Evolutionary conservation across 2,888 invertebrate species (phyloP).

Genomic region (Amiota communis): DNA sequence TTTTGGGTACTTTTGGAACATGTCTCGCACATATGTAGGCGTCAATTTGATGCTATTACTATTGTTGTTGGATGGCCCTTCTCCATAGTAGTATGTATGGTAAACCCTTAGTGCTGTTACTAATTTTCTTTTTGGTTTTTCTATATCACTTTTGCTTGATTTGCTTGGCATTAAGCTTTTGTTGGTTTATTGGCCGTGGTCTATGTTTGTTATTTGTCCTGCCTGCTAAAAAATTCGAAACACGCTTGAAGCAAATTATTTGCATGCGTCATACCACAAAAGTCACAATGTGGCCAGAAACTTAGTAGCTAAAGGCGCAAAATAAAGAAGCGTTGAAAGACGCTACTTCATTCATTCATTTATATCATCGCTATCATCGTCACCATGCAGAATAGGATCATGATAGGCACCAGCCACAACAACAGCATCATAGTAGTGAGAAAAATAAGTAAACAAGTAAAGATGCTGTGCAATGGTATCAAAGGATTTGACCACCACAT

Average conservation of each 20-base stretch:
- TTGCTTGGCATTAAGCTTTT: neutral
- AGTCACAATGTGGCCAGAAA: neutral
- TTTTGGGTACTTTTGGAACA: no score
- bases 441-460: neutral
- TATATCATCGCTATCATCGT: no score
- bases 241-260: conserved; percentile 2
- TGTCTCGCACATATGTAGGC: no score
- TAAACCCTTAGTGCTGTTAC: no score
- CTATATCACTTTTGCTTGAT: neutral
- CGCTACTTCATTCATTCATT: no score
- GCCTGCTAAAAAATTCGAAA: neutral
- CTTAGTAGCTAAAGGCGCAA: neutral
- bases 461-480: neutral
- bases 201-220: neutral
- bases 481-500: neutral
- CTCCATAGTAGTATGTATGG: no score
- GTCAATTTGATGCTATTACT: no score
- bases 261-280: conserved; percentile 5
- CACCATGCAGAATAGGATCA: no score
- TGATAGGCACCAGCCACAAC: neutral
- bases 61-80: no score
- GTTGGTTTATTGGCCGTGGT: neutral
- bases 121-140: no score
- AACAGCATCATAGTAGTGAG: neutral
- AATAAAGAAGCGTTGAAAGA: no score